These are phyloP conservation scores for Cathartes aura DNA, from an alignment of 2,113 vertebrate species.

Conservation along the genomic window DNA sequence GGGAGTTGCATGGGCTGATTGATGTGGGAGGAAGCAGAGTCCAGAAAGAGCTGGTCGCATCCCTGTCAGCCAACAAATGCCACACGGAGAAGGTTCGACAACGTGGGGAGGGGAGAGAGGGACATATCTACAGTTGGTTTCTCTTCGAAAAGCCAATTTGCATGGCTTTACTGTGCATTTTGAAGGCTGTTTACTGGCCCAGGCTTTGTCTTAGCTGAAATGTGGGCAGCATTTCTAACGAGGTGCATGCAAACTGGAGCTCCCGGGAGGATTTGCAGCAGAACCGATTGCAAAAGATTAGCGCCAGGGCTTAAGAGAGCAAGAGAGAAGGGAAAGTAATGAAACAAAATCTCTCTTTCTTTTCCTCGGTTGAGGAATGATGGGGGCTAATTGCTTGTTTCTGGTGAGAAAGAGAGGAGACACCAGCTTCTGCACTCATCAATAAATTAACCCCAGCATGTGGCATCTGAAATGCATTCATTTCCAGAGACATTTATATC, in stretches of 20 bases:
- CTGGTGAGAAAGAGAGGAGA: constrained; percentile 15
- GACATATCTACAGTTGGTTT: neutral
- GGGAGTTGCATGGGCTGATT: neutral
- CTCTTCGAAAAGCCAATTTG: neutral
- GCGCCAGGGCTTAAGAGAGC: neutral
- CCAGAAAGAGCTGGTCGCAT: neutral
- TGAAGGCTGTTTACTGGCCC: neutral
- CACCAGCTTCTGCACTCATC: neutral
- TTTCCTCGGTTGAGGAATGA: constrained; percentile 34
- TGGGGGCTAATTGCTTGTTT: constrained; percentile 60
- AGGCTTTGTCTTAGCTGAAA: constrained; percentile 39
- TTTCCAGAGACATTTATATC: constrained; percentile 62
- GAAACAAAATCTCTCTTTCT: constrained; percentile 21
- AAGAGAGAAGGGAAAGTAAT: neutral
- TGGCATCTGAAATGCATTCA: constrained; percentile 41
- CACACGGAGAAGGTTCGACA: rapidly evolving
- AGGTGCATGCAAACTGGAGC: neutral
- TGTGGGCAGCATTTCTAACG: constrained; percentile 34
- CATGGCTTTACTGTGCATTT: neutral
- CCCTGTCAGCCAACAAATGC: neutral
- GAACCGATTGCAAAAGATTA: constrained; percentile 55
- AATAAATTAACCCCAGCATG: constrained; percentile 43
- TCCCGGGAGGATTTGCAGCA: constrained; percentile 18
- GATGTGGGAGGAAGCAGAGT: neutral
- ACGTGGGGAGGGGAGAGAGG: neutral